Base-by-base conservation (phyloP, 2,113 vertebrate species). In the Crotalus viridis region DNA sequence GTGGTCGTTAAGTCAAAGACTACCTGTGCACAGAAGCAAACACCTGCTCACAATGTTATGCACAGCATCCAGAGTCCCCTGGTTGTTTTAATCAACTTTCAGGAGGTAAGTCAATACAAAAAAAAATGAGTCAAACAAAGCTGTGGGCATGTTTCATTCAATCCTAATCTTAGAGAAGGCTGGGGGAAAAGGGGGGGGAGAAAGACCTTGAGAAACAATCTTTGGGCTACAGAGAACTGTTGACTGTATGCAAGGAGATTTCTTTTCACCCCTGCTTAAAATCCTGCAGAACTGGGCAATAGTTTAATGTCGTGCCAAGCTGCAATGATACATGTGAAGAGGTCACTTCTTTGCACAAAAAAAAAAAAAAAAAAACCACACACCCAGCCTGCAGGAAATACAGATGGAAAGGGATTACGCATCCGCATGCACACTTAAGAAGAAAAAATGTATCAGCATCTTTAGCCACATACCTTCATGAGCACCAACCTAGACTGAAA, bases 181-280 rank as follows among this genome's bases (percentile, higher is more conserved):
- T 2, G 28, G 15, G 13, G 2, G 0, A 1, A 4, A 5, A 56
- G 1, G 5, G 3, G 43, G 4, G 24, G 52, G 51, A 4, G 46
- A 46, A 4, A 85, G 87, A 92, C 91, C 52, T 85, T 89, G 91
- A 57, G 46, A 81, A 89, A 48, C 4, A n/a, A 56, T 48, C 51
- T 26, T 46, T 56, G 52, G 64, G 64, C n/a, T 85, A 85, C 64
- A 33, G 13, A 55, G 12, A 52, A 15, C 21, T 43, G 1, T 5
- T 43, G 59, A 74, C 4, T 8, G n/a, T 9, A 43, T 26, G 15
- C 52, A 39, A 19, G 1, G 1, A 56, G 59, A 52, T 55, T 74
- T 51, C 15, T 52, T 46, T 39, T 74, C 54, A 88, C 13, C 22
- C 57, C 21, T 21, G 33, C 43, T 43, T 12, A 69, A 26, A 55